Evolutionary conservation across 1,140 invertebrate species (phyloP), one percentile per base, ranked within the genome.

Genomic region (Chlorops oryzae): DNA sequence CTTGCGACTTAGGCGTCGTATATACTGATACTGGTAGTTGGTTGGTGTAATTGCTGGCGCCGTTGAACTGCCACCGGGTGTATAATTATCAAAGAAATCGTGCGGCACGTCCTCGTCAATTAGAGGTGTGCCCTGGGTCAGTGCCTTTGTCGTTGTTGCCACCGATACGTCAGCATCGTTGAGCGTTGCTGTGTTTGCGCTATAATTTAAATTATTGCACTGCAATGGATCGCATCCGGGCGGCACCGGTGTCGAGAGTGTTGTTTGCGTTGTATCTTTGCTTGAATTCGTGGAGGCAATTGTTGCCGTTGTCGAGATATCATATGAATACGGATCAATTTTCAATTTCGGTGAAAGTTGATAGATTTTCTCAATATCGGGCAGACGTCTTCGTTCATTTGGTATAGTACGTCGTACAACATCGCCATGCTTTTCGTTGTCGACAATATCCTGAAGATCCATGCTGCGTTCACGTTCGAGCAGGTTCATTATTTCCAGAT

Each of bases 381-480:
- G 67, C 40, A 70, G 13, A 22, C 61, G 59, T 2, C 67, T 58
- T 0, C 67, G 61, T 2, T 61, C 52, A 6, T 53, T 46, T 10
- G 22, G 32, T 3, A 42, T 17, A n/a, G n/a, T n/a, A 5, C 61
- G 43, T 15, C 42, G 61, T 9, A 58, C 54, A 25, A 59, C 59
- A 2, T 70, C 68, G 20, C 57, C 56, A 23, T 59, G 55, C 42
- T 63, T 54, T 12, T 72, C 69, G 0, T 61, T 57, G 15, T 63
- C 61, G 21, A 72, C 50, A 61, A 72, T 66, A 18, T 72, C 69
- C 43, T 55, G 50, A 15, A 72, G 63, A 28, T 72, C 69, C 61
- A 72, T 66, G 56, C 66, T 72, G 22, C 69, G 58, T 47, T 72
- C 66, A 10, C 69, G 63, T 28, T 72, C 69, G 18, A 72, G 45